These are phyloP conservation scores for Brachionus paranguensis DNA, from an alignment of 1,140 invertebrate species.

Conservation along the genomic window DNA sequence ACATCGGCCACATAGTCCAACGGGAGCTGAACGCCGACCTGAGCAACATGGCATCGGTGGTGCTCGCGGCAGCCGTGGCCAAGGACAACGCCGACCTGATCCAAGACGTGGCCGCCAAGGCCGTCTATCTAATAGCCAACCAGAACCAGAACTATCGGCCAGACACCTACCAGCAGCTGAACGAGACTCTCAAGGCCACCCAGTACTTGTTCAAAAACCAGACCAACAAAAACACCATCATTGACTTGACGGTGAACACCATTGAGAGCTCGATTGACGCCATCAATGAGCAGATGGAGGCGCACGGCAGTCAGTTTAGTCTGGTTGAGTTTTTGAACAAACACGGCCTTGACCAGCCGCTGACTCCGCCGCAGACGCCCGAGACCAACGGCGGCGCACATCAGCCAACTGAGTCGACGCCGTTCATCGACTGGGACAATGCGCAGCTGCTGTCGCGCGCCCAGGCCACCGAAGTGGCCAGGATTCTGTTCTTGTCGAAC, in stretches of 20 bases:
- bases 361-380: conserved; percentile 33
- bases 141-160: background rate
- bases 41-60: background rate
- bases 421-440: background rate
- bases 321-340: background rate
- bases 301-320: background rate
- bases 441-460: background rate
- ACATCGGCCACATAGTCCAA: background rate
- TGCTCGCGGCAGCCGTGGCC: background rate
- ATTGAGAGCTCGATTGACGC: background rate
- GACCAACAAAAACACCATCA: background rate
- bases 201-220: background rate
- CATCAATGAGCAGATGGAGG: background rate
- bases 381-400: background rate
- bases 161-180: background rate
- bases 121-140: background rate
- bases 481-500: conserved; percentile 25
- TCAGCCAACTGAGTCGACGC: background rate
- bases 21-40: conserved; percentile 11
- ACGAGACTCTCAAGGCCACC: background rate
- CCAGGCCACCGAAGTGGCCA: conserved; percentile 15
- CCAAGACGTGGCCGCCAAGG: background rate
- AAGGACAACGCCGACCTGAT: conserved; percentile 11
- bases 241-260: conserved; percentile 11
- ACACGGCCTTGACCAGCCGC: no score